Evolutionary conservation across 2,113 vertebrate genomes (phyloP), one percentile per base, ranked within the genome.

Genomic region (Oxyura jamaicensis): DNA sequence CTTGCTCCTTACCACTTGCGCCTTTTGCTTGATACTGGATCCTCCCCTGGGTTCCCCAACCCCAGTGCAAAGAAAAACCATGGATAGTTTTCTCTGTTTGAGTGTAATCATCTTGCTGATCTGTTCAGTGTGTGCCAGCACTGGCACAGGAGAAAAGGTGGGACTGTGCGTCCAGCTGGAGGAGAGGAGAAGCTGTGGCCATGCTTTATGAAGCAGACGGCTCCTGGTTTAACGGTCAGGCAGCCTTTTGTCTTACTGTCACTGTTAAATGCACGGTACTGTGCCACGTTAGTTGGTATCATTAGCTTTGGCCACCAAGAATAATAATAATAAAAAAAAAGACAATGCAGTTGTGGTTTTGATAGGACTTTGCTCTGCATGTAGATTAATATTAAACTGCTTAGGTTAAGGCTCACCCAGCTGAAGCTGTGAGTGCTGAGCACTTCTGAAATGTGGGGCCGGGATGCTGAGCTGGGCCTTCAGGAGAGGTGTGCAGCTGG

Each of bases 51-150:
- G 56, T 84, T 31, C 11, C 7, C 23, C 73, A 66, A 14, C 17
- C 25, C 3, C 17, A 62, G 11, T 55, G 44, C 3, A 31, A 58
- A 73, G 74, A 10, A 8, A 4, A 14, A 46, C 19, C 23, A 8
- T 50, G 44, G 10, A 50, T 69, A 0, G 9, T 50, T 84, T 89
- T 83, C 39, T 69, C 11, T 69, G 2, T 71, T 62, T 50, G 25
- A 56, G 8, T 55, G 5, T 63, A n/a, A 66, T 58, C 8, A 3
- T 62, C 15, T 79, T 0, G 0, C 35, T 66, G 13, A 69, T 85
- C 16, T 33, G 48, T 80, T 77, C 80, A 62, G 33, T 1, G 2
- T 66, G 29, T 86, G 46, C 68, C 44, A 72, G 33, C 53, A 50
- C 23, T 59, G 56, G 31, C n/a, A 10, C 26, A 26, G 36, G 31